Percentiles rank a stretch among this genome's conserved stretches.
phyloP scores from a whole-genome alignment of 35 echinoderm and acorn worm species.

The Chiridota heheva region DNA sequence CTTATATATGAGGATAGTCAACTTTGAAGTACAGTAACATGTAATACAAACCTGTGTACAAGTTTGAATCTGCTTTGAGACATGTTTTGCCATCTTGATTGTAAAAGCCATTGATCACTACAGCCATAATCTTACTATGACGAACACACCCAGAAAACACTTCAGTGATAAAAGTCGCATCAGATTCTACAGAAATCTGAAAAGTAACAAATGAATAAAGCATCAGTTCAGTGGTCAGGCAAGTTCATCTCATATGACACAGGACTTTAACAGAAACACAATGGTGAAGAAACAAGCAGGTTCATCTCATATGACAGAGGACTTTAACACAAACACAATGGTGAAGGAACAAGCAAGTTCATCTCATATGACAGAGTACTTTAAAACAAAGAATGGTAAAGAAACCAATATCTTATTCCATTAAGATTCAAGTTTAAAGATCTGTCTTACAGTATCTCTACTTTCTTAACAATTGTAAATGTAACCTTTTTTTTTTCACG shows the following conservation, averaged over 20 bases:
- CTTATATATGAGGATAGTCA: no score
- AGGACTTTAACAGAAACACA: no score
- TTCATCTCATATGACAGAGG: no score
- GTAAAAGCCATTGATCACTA: conserved; percentile 82
- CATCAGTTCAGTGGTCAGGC: background rate
- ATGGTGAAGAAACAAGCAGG: no score
- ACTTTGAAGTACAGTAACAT: no score
- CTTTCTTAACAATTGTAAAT: background rate
- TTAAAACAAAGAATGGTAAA: no score
- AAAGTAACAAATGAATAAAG: background rate
- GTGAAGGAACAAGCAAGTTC: background rate
- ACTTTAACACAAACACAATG: no score
- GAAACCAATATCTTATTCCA: no score
- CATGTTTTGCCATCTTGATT: conserved; percentile 74
- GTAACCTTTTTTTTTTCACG: background rate
- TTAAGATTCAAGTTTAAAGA: background rate
- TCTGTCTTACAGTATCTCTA: background rate
- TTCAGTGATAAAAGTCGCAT: conserved; percentile 81
- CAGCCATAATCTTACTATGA: conserved; percentile 83
- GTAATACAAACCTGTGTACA: conserved; percentile 76
- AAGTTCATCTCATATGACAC: no score
- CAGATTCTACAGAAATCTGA: conserved; percentile 54
- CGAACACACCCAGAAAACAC: conserved; percentile 92
- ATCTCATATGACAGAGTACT: no score
- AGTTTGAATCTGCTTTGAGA: conserved; percentile 84